Percentiles rank a stretch among this genome's conserved stretches.
Conservation (phyloP, 2,888 invertebrate species). For the Rhaphigaster nebulosa region DNA sequence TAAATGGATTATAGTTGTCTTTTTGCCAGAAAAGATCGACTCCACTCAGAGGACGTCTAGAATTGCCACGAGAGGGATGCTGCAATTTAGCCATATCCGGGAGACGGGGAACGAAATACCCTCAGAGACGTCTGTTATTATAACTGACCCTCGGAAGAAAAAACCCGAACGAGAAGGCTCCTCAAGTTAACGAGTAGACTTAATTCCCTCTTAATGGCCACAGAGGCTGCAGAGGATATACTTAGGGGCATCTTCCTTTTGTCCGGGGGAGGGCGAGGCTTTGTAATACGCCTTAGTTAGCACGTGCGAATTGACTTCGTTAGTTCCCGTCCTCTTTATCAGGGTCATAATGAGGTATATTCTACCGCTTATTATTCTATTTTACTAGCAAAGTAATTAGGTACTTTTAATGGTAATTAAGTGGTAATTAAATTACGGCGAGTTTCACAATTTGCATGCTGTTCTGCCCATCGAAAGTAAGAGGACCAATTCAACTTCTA, state of each 20-base stretch:
- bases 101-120: conserved; percentile 5
- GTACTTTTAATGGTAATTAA: no score
- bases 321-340: background rate
- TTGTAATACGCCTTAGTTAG: conserved; percentile 7
- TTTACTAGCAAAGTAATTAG: background rate
- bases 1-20: background rate
- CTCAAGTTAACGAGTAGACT: conserved; percentile 34
- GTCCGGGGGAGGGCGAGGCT: background rate
- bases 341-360: background rate
- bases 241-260: background rate
- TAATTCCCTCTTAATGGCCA: conserved; percentile 19
- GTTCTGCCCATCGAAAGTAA: no score
- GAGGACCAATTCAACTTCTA: no score
- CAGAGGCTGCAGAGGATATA: background rate
- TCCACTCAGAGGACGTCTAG: background rate
- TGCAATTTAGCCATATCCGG: conserved; percentile 38
- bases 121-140: conserved; percentile 21
- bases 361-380: background rate
- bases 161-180: background rate
- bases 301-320: background rate
- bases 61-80: background rate
- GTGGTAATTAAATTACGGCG: no score
- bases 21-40: background rate
- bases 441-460: no score
- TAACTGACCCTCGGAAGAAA: conserved; percentile 34